Evolutionary conservation across 1,140 invertebrate species (phyloP), one percentile per base, ranked within the genome.

Genomic region (Luehdorfia chinensis): DNA sequence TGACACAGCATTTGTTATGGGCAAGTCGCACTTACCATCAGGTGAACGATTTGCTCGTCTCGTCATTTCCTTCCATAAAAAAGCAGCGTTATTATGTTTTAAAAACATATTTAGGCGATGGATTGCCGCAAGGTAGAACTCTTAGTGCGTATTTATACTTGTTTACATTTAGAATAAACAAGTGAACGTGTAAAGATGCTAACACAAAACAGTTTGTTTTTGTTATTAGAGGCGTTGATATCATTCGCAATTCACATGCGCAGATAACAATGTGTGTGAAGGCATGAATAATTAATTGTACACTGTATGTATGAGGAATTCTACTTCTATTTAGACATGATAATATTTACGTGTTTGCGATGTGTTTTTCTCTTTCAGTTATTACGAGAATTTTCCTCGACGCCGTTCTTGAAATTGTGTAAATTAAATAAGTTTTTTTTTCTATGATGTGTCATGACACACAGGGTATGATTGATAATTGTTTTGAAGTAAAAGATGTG

Each of bases 171-270:
- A 13, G 16, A 37, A 18, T 55, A 49, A 55, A 55, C 39, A 39
- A 9, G 52, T 47, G n/a, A 16, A 48, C 15, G 36, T 54, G 41
- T 55, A 47, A 52, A 49, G 33, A 43, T 16, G 11, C 23, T 37
- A 52, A 55, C 48, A 53, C 52, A 30, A 47, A 49, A 32, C 58
- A 51, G 47, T 52, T 54, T 69, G 61, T 67, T 67, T 64, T 59
- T 60, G 47, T 63, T 63, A 61, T 50, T 58, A 58, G 41, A 49
- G 8, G 36, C 48, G 45, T 67, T 66, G 53, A 58, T 67, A 59
- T 64, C 54, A 60, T 58, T 70, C 48, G 33, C 32, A n/a, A 43
- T 33, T 46, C 43, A 51, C 33, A 33, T 39, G 27, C 31, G 39
- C 55, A 57, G 51, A 58, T 55, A 59, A 58, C 50, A 53, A 56